phyloP scores from a whole-genome alignment of 2,888 invertebrate species.

The Conistra vaccinii region DNA sequence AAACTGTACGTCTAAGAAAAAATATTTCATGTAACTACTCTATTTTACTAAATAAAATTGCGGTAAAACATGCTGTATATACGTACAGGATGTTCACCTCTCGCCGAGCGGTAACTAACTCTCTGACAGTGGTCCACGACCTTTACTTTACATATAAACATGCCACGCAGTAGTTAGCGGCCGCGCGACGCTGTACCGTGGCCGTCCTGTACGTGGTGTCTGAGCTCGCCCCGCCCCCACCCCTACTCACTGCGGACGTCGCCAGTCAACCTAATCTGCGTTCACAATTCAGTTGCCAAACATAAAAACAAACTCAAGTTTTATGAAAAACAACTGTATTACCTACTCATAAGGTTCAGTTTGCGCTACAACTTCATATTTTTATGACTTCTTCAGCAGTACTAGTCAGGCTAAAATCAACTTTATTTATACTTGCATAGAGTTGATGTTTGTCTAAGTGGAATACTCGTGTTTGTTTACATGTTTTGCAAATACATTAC shows the following conservation, averaged over 20 bases:
- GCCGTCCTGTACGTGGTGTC: neutral
- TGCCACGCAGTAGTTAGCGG: too few relatives aligned
- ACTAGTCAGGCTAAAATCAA: too few relatives aligned
- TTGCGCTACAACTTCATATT: too few relatives aligned
- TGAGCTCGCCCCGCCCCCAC: neutral
- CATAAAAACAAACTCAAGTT: too few relatives aligned
- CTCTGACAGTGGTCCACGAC: neutral
- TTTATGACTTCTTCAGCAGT: too few relatives aligned
- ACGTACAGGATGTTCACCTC: slow-evolving; percentile 10
- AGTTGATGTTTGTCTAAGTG: too few relatives aligned
- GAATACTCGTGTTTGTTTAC: too few relatives aligned
- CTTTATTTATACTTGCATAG: too few relatives aligned
- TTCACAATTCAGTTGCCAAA: too few relatives aligned
- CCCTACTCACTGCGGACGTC: neutral
- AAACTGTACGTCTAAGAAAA: neutral
- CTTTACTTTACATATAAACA: neutral
- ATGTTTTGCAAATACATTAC: too few relatives aligned
- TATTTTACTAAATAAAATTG: neutral
- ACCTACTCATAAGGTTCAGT: too few relatives aligned
- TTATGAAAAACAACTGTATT: too few relatives aligned
- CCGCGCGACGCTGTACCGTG: neutral
- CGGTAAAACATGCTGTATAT: neutral
- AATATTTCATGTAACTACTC: neutral
- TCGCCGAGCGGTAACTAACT: neutral
- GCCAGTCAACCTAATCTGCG: slow-evolving; percentile 30